Evolutionary conservation across 2,797 vertebrate genomes (phyloP), one percentile per base, ranked within the genome.

Genomic region (Scomberomorus guttatus): DNA sequence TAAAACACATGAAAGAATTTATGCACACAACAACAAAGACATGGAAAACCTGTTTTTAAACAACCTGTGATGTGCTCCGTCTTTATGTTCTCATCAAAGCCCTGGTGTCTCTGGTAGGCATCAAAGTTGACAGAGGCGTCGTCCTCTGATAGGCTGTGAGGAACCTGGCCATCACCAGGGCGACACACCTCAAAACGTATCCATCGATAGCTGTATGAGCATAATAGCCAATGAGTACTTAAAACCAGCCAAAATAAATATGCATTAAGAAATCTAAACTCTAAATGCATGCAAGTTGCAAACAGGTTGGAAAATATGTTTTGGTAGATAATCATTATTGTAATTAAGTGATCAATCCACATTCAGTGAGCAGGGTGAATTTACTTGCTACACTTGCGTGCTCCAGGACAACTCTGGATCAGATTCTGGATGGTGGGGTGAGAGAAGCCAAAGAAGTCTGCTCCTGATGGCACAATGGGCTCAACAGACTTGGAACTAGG

Each of bases 401-500:
- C 97, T 72, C 97, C 97, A 0, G 96, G 97, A 87, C 96, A 97
- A 83, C 97, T 97, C 93, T 98, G 97, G 84, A 98, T 97, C 44
- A 98, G 94, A 85, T 96, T 97, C 86, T 97, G 97, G 80, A 98
- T 96, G 20, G 96, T 92, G 5, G 97, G 96, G 78, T 98, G 97
- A 7, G 96, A 96, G 85, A 97, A 97, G 44, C 97, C 97, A 58
- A 98, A 99, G 83, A 99, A 99, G 72, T 98, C 96, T 0, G 95
- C 96, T 52, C 97, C 97, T 0, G 96, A 96, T 0, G 96, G 91
- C 71, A 96, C 78, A 1, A 97, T 87, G 34, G 88, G 84, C 3
- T 69, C 82, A 63, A 94, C 71, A 8, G 90, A 64, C 65, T 95
- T 96, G 29, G 94, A 95, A 59, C 97, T 98, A 84, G 15, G 10